Conservation (phyloP, 2,113 vertebrate genomes). For the Pomatostomus ruficeps region DNA sequence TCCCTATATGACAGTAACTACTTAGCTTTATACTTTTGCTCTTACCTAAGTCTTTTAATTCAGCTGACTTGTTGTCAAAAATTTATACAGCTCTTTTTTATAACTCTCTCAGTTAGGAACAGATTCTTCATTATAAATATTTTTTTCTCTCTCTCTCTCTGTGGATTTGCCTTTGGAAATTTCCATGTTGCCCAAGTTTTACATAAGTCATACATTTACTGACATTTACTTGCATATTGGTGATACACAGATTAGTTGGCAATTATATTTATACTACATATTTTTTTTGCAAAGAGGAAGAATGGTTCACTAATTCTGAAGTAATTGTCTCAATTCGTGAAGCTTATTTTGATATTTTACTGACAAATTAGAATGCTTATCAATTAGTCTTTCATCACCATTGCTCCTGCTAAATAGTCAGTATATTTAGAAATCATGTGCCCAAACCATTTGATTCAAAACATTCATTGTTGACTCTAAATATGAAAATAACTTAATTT, state of each 20-base stretch:
- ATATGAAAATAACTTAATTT: neutral
- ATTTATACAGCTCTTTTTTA: neutral
- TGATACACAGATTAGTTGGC: neutral
- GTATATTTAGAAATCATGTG: neutral
- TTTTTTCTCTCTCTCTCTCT: neutral
- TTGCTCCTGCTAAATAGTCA: neutral
- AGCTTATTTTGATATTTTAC: neutral
- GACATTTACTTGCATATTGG: neutral
- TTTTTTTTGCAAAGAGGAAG: neutral
- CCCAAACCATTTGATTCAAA: neutral
- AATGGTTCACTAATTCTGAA: neutral
- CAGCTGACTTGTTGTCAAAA: neutral
- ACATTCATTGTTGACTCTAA: neutral
- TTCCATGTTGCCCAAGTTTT: neutral
- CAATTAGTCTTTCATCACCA: neutral
- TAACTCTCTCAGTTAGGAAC: neutral
- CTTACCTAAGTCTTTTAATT: neutral
- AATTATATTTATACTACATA: neutral
- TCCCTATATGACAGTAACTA: neutral
- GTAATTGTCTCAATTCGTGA: neutral
- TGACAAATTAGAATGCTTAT: neutral
- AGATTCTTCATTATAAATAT: neutral
- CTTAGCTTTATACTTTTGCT: neutral
- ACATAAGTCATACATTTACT: neutral
- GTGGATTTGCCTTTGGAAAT: neutral